Evolutionary conservation across 2,888 invertebrate species (phyloP).

Genomic region (Lithophane ornitopus): DNA sequence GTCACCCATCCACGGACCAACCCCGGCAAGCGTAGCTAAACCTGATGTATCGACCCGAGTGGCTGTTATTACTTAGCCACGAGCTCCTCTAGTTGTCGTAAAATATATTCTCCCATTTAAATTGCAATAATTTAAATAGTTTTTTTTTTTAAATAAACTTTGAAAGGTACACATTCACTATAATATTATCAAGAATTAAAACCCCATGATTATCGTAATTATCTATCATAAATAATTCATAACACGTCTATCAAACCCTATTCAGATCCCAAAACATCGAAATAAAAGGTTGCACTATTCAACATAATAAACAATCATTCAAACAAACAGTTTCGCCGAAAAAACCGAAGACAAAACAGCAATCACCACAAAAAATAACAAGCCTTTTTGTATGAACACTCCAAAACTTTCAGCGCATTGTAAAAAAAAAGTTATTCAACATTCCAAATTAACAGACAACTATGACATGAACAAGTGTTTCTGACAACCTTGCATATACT

Average conservation of each 20-base stretch:
- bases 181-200: neutral
- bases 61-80: too few relatives aligned
- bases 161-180: neutral
- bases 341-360: constrained; percentile 77
- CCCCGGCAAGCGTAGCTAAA: too few relatives aligned
- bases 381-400: constrained; percentile 71
- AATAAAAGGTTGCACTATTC: constrained; percentile 30
- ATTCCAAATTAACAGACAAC: constrained; percentile 88
- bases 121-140: neutral
- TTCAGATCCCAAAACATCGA: constrained; percentile 32
- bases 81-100: too few relatives aligned
- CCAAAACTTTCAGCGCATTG: constrained; percentile 83
- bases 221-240: constrained; percentile 34
- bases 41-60: too few relatives aligned
- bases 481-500: constrained; percentile 70
- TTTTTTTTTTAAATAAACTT: neutral
- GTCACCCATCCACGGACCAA: too few relatives aligned
- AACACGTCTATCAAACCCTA: constrained; percentile 26
- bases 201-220: neutral
- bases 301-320: constrained; percentile 48
- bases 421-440: constrained; percentile 78
- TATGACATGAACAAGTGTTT: constrained; percentile 88
- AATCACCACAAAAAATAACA: constrained; percentile 79
- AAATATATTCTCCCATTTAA: neutral
- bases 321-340: constrained; percentile 62